These are phyloP conservation scores for Melierax canorus DNA, from an alignment of 2,113 vertebrate genomes.

Conservation along the genomic window DNA sequence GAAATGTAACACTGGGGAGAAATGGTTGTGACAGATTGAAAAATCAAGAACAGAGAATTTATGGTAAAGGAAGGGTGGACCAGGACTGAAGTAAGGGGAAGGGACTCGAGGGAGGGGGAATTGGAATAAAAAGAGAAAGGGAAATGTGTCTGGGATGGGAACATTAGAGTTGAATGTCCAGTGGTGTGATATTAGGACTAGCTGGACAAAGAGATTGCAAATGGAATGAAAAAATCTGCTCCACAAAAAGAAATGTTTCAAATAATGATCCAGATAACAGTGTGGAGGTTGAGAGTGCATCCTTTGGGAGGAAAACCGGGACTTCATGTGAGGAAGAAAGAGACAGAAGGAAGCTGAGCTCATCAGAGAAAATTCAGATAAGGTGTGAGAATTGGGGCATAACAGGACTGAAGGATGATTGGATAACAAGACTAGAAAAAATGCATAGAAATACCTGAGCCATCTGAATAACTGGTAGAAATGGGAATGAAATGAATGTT, in stretches of 20 bases:
- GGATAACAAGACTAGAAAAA: not conserved
- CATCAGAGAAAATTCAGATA: not conserved
- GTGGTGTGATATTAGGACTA: not conserved
- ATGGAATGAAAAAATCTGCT: not conserved
- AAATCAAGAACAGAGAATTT: not conserved
- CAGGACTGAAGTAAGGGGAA: not conserved
- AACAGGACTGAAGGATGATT: not conserved
- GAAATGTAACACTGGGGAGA: not conserved
- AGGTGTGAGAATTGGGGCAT: not conserved
- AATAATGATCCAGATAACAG: not conserved
- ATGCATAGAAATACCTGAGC: not conserved
- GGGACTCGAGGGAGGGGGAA: rapidly evolving
- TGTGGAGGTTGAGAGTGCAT: not conserved
- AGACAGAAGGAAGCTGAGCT: not conserved
- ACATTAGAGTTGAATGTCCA: not conserved
- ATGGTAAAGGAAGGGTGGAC: not conserved
- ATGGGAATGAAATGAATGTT: not conserved
- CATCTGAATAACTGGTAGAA: not conserved
- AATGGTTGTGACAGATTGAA: not conserved
- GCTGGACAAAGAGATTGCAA: not conserved
- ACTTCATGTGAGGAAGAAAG: not conserved
- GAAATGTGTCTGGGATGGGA: not conserved
- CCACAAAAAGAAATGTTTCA: not conserved
- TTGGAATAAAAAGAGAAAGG: not conserved
- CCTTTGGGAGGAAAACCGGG: not conserved